Evolutionary conservation across 2,113 vertebrate species (phyloP).

Genomic region (Nibea coibor): DNA sequence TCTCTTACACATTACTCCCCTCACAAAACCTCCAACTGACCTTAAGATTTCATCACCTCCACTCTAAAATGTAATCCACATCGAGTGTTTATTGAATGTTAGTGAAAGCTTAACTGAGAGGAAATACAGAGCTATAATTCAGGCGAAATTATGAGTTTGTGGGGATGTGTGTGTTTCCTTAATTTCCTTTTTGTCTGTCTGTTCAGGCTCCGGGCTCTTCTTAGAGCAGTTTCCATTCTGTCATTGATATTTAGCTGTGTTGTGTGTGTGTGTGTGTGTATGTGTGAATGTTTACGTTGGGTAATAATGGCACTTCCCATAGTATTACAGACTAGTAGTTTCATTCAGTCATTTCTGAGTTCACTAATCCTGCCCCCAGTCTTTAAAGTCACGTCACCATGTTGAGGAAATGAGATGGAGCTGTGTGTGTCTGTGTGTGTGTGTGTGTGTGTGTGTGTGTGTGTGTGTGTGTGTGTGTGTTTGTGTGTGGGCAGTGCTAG

Average conservation of each 20-base stretch:
- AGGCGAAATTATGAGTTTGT: constrained; percentile 50
- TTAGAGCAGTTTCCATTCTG: constrained; percentile 40
- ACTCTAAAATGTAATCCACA: not conserved
- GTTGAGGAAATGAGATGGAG: constrained; percentile 39
- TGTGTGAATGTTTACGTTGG: constrained; percentile 49
- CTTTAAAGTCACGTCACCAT: constrained; percentile 23
- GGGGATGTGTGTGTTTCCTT: constrained; percentile 45
- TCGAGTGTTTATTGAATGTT: constrained; percentile 30
- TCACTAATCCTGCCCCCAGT: constrained; percentile 12
- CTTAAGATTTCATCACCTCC: not conserved
- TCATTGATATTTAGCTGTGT: constrained; percentile 15
- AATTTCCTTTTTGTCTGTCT: constrained; percentile 62
- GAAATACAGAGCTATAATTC: constrained; percentile 40
- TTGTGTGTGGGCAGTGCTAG: not conserved
- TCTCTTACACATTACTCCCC: constrained; percentile 3
- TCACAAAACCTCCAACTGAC: constrained; percentile 23
- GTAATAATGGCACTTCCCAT: constrained; percentile 54
- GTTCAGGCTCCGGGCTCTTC: constrained; percentile 33
- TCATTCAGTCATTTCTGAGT: constrained; percentile 56
- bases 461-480: constrained; percentile 5
- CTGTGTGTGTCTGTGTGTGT: constrained; percentile 30
- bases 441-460: constrained; percentile 11
- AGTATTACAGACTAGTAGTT: constrained; percentile 35
- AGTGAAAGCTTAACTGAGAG: constrained; percentile 35
- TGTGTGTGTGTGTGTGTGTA: constrained; percentile 36